Percentiles rank a stretch among this genome's conserved stretches.
Evolutionary conservation across 2,888 invertebrate genomes (phyloP).

Genomic region (Glaucopsyche alexis): DNA sequence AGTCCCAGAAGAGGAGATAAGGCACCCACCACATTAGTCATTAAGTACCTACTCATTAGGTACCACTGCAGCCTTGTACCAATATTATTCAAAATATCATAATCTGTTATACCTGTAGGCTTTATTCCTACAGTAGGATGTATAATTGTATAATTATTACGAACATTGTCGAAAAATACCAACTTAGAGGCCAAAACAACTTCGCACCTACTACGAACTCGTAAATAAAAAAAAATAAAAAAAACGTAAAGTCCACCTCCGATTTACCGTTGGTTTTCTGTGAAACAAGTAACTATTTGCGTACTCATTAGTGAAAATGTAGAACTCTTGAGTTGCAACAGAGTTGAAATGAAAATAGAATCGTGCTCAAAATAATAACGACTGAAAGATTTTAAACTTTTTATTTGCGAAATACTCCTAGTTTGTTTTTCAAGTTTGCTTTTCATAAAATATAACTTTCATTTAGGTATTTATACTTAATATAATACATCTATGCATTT

Average conservation of each 20-base stretch:
- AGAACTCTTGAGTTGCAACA: background rate
- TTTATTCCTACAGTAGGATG: too few relatives aligned
- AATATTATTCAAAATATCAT: too few relatives aligned
- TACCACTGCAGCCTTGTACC: too few relatives aligned
- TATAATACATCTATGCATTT: too few relatives aligned
- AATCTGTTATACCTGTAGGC: too few relatives aligned
- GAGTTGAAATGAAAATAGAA: slow-evolving; percentile 9
- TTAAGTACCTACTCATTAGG: too few relatives aligned
- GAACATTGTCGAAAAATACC: too few relatives aligned
- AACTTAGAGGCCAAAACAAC: too few relatives aligned
- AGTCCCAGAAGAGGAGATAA: too few relatives aligned
- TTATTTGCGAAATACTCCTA: background rate
- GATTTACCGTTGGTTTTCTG: background rate
- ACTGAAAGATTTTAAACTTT: background rate
- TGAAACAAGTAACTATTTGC: background rate
- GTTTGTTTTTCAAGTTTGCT: background rate
- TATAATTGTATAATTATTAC: too few relatives aligned
- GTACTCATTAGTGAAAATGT: slow-evolving; percentile 14
- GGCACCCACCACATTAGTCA: too few relatives aligned
- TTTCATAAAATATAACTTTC: background rate
- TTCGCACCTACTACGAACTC: too few relatives aligned
- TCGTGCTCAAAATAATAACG: background rate
- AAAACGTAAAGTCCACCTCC: background rate
- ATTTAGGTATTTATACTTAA: background rate
- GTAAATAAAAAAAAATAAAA: background rate